Evolutionary conservation across 2,888 invertebrate genomes (phyloP), one percentile per base, ranked within the genome.

Genomic region (Lepidochrysops patricia): DNA sequence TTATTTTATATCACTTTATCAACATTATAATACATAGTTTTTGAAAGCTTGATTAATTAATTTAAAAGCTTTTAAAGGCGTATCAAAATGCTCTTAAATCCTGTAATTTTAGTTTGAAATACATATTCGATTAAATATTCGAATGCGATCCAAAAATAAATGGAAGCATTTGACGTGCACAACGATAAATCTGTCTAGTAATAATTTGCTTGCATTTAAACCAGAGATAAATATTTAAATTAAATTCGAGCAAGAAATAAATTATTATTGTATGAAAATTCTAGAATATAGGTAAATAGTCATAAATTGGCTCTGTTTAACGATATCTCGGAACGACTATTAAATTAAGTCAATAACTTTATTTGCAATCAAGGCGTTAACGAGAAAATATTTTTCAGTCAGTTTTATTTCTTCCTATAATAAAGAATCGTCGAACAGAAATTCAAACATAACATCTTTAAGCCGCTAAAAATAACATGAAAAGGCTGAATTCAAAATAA

Each of bases 191-290:
- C 15, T 54, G 54, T 54, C 32, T 54, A 54, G 27, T 29, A 54
- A 54, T 54, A 32, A 54, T 54, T 54, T 54, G 54, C 29, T 54
- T 19, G 32, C 54, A 54, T 54, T 54, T 15, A 54, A 54, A 54
- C 19, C 29, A 54, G 12, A 54, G 32, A 54, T 54, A 54, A 54
- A 54, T 54, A 54, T 54, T 54, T 13, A 54, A 54, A 32, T 54
- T 29, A 32, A 29, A 54, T 32, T 29, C 54, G 12, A 12, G 27
- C 54, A 32, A 32, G 54, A 29, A 54, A 32, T 54, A 54, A 54
- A 32, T 54, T 27, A 54, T 29, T 54, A 19, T 19, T 32, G 27
- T 54, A 54, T 54, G 27, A 32, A 54, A 25, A 49, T 25, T 49
- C 2, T 37, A 7, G 15, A 15, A 37, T 25, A 49, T 49, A n/a